phyloP scores from a whole-genome alignment of 2,113 vertebrate species.

The Nerophis lumbriciformis region DNA sequence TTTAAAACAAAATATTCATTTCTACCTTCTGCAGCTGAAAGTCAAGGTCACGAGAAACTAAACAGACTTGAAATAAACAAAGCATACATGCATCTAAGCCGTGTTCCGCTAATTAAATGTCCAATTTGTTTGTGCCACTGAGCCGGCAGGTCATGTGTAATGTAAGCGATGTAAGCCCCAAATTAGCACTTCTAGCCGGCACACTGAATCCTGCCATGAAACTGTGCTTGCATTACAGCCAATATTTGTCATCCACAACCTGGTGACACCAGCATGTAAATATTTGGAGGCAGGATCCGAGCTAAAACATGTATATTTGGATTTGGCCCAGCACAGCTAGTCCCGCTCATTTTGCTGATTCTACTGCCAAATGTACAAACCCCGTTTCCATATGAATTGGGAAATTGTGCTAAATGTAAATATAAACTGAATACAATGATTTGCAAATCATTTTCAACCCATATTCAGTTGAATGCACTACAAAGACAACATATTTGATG shows the following conservation, averaged over 20 bases:
- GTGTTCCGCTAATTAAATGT: conserved; percentile 49
- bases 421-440: too few species aligned
- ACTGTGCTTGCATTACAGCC: conserved; percentile 33
- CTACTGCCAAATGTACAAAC: too few species aligned
- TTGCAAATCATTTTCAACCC: too few species aligned
- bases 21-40: conserved; percentile 4
- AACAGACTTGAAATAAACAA: conserved; percentile 12
- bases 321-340: too few species aligned
- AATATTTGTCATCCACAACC: conserved; percentile 18
- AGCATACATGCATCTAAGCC: conserved; percentile 25
- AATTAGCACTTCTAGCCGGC: conserved; percentile 40
- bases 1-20: background rate
- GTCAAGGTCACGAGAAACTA: conserved; percentile 11
- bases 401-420: too few species aligned
- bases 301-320: too few species aligned
- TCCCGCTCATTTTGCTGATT: too few species aligned
- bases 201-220: conserved; percentile 28
- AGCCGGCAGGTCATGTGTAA: conserved; percentile 16
- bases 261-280: conserved; percentile 34
- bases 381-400: too few species aligned
- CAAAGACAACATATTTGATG: too few species aligned
- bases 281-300: conserved; percentile 21
- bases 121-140: conserved; percentile 45
- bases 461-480: too few species aligned
- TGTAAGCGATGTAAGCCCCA: conserved; percentile 32